Conservation (phyloP, 2,888 invertebrate species). For the Pycnomerus fuliginosus region DNA sequence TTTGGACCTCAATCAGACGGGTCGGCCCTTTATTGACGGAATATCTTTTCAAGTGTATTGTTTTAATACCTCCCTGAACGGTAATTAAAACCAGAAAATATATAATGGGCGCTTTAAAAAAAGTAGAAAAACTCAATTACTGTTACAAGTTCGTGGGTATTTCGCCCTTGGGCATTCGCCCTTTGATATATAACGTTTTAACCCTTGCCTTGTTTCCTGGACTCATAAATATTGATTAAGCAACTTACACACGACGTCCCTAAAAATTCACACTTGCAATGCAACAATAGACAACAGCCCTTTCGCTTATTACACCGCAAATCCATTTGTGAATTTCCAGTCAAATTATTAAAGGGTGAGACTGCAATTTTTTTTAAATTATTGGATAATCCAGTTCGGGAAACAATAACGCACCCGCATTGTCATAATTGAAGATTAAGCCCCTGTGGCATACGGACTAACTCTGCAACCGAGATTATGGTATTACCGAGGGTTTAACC, state of each 20-base stretch:
- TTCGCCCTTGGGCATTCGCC: constrained; percentile 35
- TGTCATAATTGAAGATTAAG: constrained; percentile 42
- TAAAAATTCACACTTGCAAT: neutral
- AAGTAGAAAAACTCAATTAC: constrained; percentile 38
- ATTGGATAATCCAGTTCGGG: constrained; percentile 3
- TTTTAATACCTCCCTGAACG: constrained; percentile 17
- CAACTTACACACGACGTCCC: constrained; percentile 15
- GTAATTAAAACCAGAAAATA: constrained; percentile 19
- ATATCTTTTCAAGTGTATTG: too few relatives aligned
- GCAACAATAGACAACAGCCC: constrained; percentile 4
- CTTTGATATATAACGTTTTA: constrained; percentile 37
- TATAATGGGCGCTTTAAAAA: constrained; percentile 13
- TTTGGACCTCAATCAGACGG: too few relatives aligned
- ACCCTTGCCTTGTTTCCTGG: constrained; percentile 29
- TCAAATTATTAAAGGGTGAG: neutral
- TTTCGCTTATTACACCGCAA: constrained; percentile 14
- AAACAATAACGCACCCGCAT: constrained; percentile 26
- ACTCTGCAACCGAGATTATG: constrained; percentile 35
- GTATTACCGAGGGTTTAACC: constrained; percentile 31
- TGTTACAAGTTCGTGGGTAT: constrained; percentile 39
- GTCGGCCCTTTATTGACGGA: too few relatives aligned
- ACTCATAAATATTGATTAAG: constrained; percentile 28
- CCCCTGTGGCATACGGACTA: constrained; percentile 36
- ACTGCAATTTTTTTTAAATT: constrained; percentile 5
- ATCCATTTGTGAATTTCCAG: constrained; percentile 12